Evolutionary conservation across 2,797 vertebrate species (phyloP).

Genomic region (Lates japonicus): DNA sequence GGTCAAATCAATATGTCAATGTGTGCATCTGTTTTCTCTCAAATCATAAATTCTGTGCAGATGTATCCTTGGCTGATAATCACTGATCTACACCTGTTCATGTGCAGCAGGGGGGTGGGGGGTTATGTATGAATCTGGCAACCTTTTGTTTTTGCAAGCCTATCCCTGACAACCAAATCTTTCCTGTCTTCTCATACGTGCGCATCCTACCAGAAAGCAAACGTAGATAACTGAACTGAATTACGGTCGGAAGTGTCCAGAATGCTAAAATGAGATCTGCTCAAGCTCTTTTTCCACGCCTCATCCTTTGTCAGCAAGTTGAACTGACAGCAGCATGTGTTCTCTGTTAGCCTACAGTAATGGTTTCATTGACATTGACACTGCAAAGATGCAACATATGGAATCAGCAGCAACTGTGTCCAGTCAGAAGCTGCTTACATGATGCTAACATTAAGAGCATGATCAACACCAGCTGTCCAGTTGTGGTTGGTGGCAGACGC

Average conservation of each 20-base stretch:
- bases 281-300: not conserved
- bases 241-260: not conserved
- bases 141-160: not conserved
- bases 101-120: too few species aligned
- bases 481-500: slow-evolving; percentile 8
- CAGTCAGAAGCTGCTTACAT: slow-evolving; percentile 13
- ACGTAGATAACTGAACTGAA: not conserved
- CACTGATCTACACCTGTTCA: not conserved
- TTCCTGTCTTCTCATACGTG: not conserved
- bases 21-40: not conserved
- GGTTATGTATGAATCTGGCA: not conserved
- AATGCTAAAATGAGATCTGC: not conserved
- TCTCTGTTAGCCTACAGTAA: not conserved
- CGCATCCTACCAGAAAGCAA: not conserved
- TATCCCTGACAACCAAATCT: not conserved
- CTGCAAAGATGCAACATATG: not conserved
- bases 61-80: too few species aligned
- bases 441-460: not conserved
- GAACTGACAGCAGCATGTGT: not conserved
- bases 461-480: slow-evolving; percentile 46
- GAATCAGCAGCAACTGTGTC: not conserved
- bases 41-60: not conserved
- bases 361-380: not conserved
- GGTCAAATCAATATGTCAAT: not conserved
- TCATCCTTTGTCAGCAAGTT: not conserved